These are phyloP conservation scores for Dynastes maya DNA, from an alignment of 2,888 invertebrate genomes.

Conservation along the genomic window DNA sequence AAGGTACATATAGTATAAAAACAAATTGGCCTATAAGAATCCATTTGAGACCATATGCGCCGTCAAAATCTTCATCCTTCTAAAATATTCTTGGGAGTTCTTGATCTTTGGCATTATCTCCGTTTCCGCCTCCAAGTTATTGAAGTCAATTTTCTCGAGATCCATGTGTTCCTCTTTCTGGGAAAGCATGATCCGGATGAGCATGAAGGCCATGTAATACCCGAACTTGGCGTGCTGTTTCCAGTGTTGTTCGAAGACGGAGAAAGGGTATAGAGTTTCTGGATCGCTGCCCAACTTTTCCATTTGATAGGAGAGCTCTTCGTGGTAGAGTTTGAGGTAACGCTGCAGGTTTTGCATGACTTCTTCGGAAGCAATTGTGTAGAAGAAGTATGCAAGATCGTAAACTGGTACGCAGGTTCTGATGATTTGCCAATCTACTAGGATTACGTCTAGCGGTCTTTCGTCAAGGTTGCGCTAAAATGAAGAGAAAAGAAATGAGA, in stretches of 20 bases:
- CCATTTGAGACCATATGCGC: constrained; percentile 27
- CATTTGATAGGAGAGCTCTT: constrained; percentile 57
- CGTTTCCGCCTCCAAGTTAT: neutral
- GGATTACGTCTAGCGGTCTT: constrained; percentile 2
- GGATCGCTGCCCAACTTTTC: constrained; percentile 60
- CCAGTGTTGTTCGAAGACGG: constrained; percentile 58
- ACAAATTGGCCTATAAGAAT: neutral
- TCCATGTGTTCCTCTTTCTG: constrained; percentile 53
- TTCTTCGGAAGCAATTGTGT: constrained; percentile 58
- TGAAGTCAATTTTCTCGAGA: neutral
- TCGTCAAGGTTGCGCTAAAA: constrained; percentile 35
- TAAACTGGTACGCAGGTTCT: constrained; percentile 57
- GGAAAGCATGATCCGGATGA: constrained; percentile 59
- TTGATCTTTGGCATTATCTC: neutral
- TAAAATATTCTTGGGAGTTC: constrained; percentile 25
- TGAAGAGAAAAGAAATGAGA: constrained; percentile 10
- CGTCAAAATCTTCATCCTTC: constrained; percentile 5
- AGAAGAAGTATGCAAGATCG: constrained; percentile 64
- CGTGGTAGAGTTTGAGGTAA: constrained; percentile 61
- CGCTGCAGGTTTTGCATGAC: constrained; percentile 59
- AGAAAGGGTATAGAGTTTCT: constrained; percentile 59
- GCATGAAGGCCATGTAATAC: constrained; percentile 56
- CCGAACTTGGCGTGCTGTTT: constrained; percentile 58
- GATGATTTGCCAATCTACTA: constrained; percentile 52
- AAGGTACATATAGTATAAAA: no score